Conservation (phyloP, 2,113 vertebrate species). For the Canis aureus region DNA sequence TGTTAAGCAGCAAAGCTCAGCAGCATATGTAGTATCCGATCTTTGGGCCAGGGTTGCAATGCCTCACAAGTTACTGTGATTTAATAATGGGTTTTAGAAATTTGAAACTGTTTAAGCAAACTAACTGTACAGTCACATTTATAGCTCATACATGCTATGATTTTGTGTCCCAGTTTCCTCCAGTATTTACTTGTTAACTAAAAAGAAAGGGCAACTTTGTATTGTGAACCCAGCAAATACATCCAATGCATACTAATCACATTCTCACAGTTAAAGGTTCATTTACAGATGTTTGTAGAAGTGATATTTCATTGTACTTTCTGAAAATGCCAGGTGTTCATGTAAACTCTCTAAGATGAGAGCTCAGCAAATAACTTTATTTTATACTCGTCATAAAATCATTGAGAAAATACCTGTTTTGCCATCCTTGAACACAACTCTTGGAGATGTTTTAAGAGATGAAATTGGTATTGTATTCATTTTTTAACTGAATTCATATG, state of each 20-base stretch:
- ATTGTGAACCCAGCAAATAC: not conserved
- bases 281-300: not conserved
- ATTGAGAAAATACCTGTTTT: not conserved
- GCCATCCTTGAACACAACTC: not conserved
- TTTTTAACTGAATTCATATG: conserved; percentile 10
- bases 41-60: not conserved
- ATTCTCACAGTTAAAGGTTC: not conserved
- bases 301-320: not conserved
- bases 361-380: not conserved
- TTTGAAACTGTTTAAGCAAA: not conserved
- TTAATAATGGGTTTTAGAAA: conserved; percentile 33
- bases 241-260: not conserved
- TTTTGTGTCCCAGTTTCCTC: not conserved
- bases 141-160: not conserved
- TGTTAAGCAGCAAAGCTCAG: not conserved
- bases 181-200: not conserved
- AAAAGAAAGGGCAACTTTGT: not conserved
- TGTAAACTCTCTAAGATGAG: not conserved
- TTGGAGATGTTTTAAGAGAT: not conserved
- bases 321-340: not conserved
- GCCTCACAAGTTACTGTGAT: not conserved
- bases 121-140: not conserved
- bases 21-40: not conserved
- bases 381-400: not conserved
- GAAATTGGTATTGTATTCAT: not conserved